Evolutionary conservation across 2,888 invertebrate species (phyloP), one percentile per base, ranked within the genome.

Genomic region (Lagria hirta): DNA sequence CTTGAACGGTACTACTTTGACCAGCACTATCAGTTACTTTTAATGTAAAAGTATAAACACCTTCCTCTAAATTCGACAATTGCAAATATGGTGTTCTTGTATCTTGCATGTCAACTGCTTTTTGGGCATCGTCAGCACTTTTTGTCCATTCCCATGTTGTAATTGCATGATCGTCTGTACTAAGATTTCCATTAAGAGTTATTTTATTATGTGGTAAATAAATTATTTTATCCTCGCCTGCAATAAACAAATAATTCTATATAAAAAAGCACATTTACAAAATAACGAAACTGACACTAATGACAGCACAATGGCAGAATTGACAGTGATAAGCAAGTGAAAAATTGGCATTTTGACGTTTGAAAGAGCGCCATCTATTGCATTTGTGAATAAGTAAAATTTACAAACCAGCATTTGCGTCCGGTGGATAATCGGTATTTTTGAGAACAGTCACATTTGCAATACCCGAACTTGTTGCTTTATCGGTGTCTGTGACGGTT

Each of bases 131-230:
- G 29, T 86, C 86, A 0, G 86, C 82, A 32, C 88, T 86, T 67
- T 94, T 94, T 0, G 91, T 93, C 96, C 96, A 96, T 69, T 95
- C 94, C 89, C 95, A 97, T 13, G 86, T 88, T 0, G 83, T 84
- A 57, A 96, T 95, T 55, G 90, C 91, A 61, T 92, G 88, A 71
- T 96, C 96, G 64, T 97, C 96, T 0, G 89, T 88, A 49, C 94
- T 95, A 44, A 86, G 75, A 58, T 88, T 95, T 3, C 95, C 96
- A 68, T 91, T 92, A 13, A 97, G 74, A 0, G 87, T 88, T 5
- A 93, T 80, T 59, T 82, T 82, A 64, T 90, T 93, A 65, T 88
- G 87, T 0, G 96, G 96, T 40, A 96, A 75, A 73, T 90, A 90
- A 55, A 96, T 82, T 45, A 96, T 89, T 23, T 88, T 84, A 57